Base-by-base conservation (phyloP, 1,140 invertebrate genomes). In the Oscheius sp. region DNA sequence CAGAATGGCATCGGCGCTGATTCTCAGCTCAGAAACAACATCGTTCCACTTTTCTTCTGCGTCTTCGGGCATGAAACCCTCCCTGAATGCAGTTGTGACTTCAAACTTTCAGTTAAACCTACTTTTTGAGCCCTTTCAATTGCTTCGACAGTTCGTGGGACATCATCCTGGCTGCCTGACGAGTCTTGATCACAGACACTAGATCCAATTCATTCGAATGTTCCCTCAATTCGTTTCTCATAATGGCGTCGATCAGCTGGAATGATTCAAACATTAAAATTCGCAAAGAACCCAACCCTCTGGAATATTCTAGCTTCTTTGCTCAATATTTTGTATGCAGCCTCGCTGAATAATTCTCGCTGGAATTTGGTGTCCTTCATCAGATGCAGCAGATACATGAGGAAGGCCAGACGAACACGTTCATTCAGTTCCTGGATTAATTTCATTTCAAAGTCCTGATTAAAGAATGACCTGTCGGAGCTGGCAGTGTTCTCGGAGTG, bases 181-280 rank as follows among this genome's bases (percentile, higher is more conserved):
- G 68, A 20, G 67, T 73, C 55, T 70, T 70, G 68, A 70, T 70
- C 13, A 70, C 68, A 0, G 68, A 35, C 7, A 70, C 70, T 13
- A 70, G 23, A 23, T 70, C 68, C 29, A 70, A 31, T 1, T 36
- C 55, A 29, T 34, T 28, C n/a, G 15, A 23, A 45, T 70, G 46
- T 18, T 23, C 3, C 31, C 70, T 70, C 34, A 70, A n/a, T 20
- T 70, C 68, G 66, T 68, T 66, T n/a, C 68, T 64, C 13, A 70
- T 1, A 28, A 73, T 32, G 1, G 52, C 68, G 29, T 70, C 68
- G n/a, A 70, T 64, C 65, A 70, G 28, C 36, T 70, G 26, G 23
- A 31, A n/a, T n/a, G n/a, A n/a, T n/a, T n/a, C n/a, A n/a, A n/a
- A n/a, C n/a, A n/a, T n/a, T n/a, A n/a, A n/a, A n/a, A n/a, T n/a